Evolutionary conservation across 2,797 vertebrate species (phyloP), one percentile per base, ranked within the genome.

Genomic region (Anniella stebbinsi): DNA sequence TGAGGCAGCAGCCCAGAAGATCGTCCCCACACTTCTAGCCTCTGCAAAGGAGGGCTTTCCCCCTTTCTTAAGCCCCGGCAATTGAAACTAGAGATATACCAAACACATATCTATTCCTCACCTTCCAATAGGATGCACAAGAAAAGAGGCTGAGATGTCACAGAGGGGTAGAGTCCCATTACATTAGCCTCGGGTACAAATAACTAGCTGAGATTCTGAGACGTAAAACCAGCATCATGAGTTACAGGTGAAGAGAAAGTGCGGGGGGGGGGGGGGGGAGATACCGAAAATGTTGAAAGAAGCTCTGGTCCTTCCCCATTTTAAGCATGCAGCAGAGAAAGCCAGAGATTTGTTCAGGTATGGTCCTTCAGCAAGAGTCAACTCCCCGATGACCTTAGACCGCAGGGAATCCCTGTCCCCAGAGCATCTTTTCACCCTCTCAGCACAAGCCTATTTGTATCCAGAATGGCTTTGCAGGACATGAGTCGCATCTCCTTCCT

Each of bases 261-360:
- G 45, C 3, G 45, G 15, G 70, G 12, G 51, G 30, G 81, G 38
- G 76, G 78, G 0, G 57, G 36, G 85, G 75, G 41, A 95, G 97
- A 36, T 99, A 99, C 99, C 98, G 98, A 98, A 99, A 99, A 97
- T 98, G 98, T 95, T 98, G 98, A 95, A 98, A 98, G 97, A 99
- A 98, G 95, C 97, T 98, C 96, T 97, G 98, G 95, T 99, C 98
- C 95, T 98, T 98, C 94, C 98, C 98, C 99, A 99, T 98, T 93
- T 96, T 95, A 95, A 38, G 92, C 80, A 69, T 54, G 92, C 81
- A 3, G 21, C 1, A 89, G 92, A 82, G 93, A 94, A 91, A 94
- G 95, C 94, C 87, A 93, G 90, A 89, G 94, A 92, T 93, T 0
- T 90, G 93, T 90, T 94, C 94, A 93, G 93, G 84, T 54, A 92